A percentile compares a stretch with the other conserved stretches of the same genome.
Conservation (phyloP, 2,888 invertebrate species). For the Nomada fabriciana region DNA sequence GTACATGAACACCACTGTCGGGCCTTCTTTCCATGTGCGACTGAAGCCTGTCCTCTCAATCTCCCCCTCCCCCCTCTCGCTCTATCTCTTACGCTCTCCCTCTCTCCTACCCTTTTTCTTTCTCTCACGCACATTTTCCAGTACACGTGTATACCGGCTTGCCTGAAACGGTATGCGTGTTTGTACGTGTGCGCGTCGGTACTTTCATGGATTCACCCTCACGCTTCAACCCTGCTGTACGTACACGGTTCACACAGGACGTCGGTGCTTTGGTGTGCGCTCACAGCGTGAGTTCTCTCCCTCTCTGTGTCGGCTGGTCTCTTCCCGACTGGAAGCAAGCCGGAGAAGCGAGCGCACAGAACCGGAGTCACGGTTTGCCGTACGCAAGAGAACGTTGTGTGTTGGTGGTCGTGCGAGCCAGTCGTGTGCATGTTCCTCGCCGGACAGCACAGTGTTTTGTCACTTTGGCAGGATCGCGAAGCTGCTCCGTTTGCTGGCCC, state of each 20-base stretch:
- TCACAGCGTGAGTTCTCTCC: constrained; percentile 40
- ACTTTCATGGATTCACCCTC: neutral
- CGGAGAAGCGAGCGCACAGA: constrained; percentile 41
- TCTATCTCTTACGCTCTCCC: neutral
- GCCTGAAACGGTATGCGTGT: neutral
- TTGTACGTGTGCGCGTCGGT: neutral
- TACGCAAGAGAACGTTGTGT: constrained; percentile 31
- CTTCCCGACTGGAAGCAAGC: constrained; percentile 43
- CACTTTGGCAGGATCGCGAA: constrained; percentile 51
- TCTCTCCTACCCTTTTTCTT: constrained; percentile 37
- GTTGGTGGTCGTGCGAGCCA: constrained; percentile 16
- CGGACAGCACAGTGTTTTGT: constrained; percentile 45
- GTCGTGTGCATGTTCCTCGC: constrained; percentile 49
- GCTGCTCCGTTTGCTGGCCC: constrained; percentile 17
- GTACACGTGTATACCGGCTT: constrained; percentile 54
- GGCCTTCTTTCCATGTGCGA: neutral
- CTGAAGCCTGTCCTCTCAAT: neutral
- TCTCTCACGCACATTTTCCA: constrained; percentile 36
- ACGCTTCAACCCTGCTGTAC: constrained; percentile 1
- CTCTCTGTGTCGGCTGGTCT: constrained; percentile 48
- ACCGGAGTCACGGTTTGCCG: constrained; percentile 39
- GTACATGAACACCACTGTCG: neutral
- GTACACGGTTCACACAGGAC: neutral
- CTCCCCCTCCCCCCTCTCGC: neutral
- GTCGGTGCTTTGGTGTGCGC: neutral